Base-by-base conservation (phyloP, 2,113 vertebrate species). In the Rhea pennata region DNA sequence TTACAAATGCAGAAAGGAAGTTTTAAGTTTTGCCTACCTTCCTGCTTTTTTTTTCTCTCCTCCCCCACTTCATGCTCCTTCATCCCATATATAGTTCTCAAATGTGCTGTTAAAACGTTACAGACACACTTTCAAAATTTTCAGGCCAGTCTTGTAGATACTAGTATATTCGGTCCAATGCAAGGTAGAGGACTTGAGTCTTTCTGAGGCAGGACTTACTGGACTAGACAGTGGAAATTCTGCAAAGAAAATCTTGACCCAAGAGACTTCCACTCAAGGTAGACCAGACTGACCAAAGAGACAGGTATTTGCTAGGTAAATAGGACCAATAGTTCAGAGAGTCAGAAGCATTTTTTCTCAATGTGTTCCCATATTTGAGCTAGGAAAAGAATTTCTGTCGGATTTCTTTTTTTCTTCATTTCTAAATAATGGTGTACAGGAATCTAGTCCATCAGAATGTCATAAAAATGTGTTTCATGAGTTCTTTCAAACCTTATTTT, bases 361-460 rank as follows among this genome's bases (percentile, higher is more conserved):
- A 72, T 2, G 1, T 61, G 2, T 39, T 62, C 9, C 19, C 11
- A 26, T 59, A 39, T 67, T 22, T 90, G 15, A 33, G 5, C 4
- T 8, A 33, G 8, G 8, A 67, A 78, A 92, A 33, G 0, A 26
- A 4, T 21, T 51, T 51, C 76, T 76, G 33, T 46, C 2, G 50
- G 29, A 29, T 31, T 58, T 58, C 56, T 58, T 58, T 58, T 58
- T 6, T 17, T 59, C 24, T 75, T 46, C 7, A 46, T 66, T 70
- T 39, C 12, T 0, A 44, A 50, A 36, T 33, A 36, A 12, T 0
- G 0, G 0, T 40, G 7, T n/a, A 42, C 5, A 27, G 5, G 8
- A 78, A 3, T 12, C 9, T 36, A 2, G 11, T 59, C 20, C 9
- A 67, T 6, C 5, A 64, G 15, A 75, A 31, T 58, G 51, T 3